A percentile compares a stretch with the other conserved stretches of the same genome.
Conservation (phyloP, 2,797 vertebrate species). For the Leucoraja ocellata region DNA sequence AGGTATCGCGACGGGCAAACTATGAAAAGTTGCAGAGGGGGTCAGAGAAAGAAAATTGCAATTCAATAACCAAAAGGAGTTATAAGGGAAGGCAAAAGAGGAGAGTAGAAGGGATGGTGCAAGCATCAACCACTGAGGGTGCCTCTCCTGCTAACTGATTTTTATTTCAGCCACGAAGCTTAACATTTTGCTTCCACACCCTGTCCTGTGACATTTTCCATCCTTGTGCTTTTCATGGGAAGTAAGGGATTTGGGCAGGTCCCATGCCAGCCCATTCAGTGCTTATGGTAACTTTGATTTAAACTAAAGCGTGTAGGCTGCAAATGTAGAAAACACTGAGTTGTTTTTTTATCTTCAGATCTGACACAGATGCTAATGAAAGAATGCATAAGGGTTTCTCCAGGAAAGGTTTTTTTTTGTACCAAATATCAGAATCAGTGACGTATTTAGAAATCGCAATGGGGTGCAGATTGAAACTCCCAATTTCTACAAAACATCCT, state of each 20-base stretch:
- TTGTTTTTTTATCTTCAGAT: neutral
- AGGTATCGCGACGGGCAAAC: too few species aligned
- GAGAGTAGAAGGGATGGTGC: neutral
- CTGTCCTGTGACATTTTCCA: slow-evolving; percentile 2
- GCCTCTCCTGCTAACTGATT: neutral
- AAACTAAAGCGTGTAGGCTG: neutral
- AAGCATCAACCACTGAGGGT: neutral
- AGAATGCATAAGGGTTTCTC: slow-evolving; percentile 24
- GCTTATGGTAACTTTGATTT: neutral
- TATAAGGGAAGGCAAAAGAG: neutral
- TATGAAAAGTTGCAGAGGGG: neutral
- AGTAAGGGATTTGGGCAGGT: neutral
- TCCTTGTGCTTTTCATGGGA: slow-evolving; percentile 1
- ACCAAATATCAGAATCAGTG: slow-evolving; percentile 17
- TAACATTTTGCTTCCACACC: neutral
- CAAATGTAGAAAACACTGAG: neutral
- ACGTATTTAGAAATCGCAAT: slow-evolving; percentile 9
- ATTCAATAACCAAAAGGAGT: neutral
- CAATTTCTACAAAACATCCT: slow-evolving; percentile 11
- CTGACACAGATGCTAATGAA: neutral
- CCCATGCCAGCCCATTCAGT: neutral
- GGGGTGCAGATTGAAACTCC: slow-evolving; percentile 31
- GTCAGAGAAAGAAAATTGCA: neutral
- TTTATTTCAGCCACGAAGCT: neutral
- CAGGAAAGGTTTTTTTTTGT: neutral